Evolutionary conservation across 1,140 invertebrate genomes (phyloP).

Genomic region (Heliconius hewitsoni): DNA sequence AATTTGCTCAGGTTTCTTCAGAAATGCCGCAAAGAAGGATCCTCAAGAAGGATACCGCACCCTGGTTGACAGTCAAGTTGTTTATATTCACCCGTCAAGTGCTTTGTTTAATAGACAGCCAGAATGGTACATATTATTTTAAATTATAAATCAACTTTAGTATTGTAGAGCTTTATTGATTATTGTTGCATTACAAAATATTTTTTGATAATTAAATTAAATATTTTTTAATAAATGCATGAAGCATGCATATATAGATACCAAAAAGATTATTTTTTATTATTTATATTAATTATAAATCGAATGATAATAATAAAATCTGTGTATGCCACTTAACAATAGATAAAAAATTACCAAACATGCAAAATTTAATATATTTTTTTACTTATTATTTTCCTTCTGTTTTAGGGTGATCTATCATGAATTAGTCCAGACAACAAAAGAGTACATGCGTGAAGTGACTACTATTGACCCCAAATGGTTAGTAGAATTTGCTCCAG

Average conservation of each 20-base stretch:
- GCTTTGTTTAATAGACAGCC: slow-evolving; percentile 98
- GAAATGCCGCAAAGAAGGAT: slow-evolving; percentile 99
- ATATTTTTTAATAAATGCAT: no score
- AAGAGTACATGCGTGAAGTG: slow-evolving; percentile 99
- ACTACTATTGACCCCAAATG: slow-evolving; percentile 99
- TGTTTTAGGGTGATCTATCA: slow-evolving; percentile 97
- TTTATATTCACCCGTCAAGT: slow-evolving; percentile 99
- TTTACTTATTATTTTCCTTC: slow-evolving; percentile 39
- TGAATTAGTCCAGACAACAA: slow-evolving; percentile 99
- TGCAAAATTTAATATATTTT: neutral
- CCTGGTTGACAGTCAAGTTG: slow-evolving; percentile 98
- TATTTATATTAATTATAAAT: no score
- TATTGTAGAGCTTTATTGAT: no score
- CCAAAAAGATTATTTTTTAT: no score
- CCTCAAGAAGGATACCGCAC: slow-evolving; percentile 99
- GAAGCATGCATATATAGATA: no score
- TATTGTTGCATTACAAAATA: no score
- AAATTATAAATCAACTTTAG: neutral
- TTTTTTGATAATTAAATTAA: no score
- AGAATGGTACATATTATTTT: slow-evolving; percentile 89
- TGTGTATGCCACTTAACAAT: no score
- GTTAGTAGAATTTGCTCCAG: slow-evolving; percentile 99
- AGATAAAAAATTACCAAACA: no score
- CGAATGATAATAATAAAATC: no score
- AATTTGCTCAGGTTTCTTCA: slow-evolving; percentile 99